These are phyloP conservation scores for Cryptoblepharus egeriae DNA, from an alignment of 2,797 vertebrate genomes.

Conservation along the genomic window DNA sequence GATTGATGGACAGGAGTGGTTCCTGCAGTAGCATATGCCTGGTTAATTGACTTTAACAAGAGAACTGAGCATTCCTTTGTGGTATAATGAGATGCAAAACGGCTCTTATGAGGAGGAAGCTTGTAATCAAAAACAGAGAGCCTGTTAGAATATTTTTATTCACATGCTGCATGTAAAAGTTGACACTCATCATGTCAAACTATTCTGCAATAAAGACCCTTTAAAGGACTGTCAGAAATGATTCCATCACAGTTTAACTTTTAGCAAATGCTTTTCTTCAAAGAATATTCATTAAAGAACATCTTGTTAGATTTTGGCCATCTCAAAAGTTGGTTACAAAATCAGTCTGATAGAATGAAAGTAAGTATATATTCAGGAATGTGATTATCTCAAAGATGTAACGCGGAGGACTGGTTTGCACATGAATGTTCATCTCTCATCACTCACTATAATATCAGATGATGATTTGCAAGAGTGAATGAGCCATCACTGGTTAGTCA, in stretches of 20 bases:
- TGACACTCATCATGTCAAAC: neutral
- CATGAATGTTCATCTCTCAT: neutral
- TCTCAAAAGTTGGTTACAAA: neutral
- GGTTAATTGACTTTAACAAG: neutral
- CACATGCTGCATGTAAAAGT: constrained; percentile 12
- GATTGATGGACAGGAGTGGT: neutral
- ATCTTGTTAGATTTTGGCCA: constrained; percentile 6
- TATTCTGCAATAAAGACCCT: neutral
- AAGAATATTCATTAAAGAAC: neutral
- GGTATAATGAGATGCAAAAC: constrained; percentile 16
- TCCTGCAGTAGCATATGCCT: neutral
- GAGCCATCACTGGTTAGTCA: neutral
- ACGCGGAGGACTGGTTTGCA: neutral
- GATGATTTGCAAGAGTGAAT: neutral
- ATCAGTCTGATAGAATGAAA: constrained; percentile 1
- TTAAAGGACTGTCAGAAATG: constrained; percentile 9
- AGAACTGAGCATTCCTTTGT: neutral
- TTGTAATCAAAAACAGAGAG: constrained; percentile 3
- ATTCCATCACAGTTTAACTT: neutral
- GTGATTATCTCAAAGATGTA: neutral
- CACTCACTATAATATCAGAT: neutral
- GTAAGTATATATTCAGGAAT: neutral
- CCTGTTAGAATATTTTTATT: constrained; percentile 15
- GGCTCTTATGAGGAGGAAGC: neutral
- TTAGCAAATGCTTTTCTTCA: neutral